These are phyloP conservation scores for Melospiza georgiana DNA, from an alignment of 2,113 vertebrate species.

Conservation along the genomic window DNA sequence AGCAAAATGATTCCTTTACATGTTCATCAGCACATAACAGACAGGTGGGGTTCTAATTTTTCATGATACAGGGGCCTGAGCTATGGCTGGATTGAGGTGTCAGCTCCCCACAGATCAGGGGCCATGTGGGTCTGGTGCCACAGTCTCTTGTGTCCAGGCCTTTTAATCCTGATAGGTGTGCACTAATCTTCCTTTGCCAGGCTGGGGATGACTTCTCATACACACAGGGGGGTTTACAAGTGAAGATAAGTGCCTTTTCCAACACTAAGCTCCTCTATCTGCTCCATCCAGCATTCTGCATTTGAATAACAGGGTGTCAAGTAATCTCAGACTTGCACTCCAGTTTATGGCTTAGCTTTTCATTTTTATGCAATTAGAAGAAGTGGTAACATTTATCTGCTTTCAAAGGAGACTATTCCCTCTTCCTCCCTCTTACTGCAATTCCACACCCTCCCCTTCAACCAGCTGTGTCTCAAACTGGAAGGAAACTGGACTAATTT, in stretches of 20 bases:
- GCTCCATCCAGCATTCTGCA: background rate
- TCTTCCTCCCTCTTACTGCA: background rate
- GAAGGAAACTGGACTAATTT: background rate
- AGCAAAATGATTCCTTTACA: background rate
- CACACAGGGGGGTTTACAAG: background rate
- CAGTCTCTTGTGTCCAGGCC: background rate
- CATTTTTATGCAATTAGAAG: constrained; percentile 25
- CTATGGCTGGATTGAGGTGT: background rate
- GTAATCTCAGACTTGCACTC: background rate
- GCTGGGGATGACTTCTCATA: background rate
- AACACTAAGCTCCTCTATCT: constrained; percentile 19
- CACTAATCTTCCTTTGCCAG: background rate
- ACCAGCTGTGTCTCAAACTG: background rate
- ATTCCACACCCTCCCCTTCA: background rate
- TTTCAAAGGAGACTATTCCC: background rate
- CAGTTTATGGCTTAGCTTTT: constrained; percentile 33
- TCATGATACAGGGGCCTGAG: background rate
- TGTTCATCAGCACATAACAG: background rate
- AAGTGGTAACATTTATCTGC: constrained; percentile 12
- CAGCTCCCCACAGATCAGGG: background rate
- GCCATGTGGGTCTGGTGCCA: background rate
- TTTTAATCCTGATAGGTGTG: background rate
- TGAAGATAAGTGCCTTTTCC: constrained; percentile 37
- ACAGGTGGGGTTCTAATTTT: background rate
- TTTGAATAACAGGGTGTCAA: constrained; percentile 11